These are phyloP conservation scores for Epizoanthus rinbou DNA, from an alignment of 92 coral and sea anemone genomes.

Conservation along the genomic window DNA sequence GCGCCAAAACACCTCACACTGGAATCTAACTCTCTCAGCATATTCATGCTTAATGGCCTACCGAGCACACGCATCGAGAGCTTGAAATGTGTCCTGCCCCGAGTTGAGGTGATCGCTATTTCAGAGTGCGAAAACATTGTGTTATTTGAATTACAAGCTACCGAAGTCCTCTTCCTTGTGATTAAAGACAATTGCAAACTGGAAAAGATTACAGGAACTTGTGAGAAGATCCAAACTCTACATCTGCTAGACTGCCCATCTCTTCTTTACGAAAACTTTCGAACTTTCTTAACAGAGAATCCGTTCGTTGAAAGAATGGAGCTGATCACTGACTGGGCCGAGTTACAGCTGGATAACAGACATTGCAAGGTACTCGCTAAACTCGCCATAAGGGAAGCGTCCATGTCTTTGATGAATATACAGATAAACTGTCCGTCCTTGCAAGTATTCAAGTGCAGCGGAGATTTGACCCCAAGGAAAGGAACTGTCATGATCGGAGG, in stretches of 20 bases:
- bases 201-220: constrained; percentile 47
- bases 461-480: constrained; percentile 61
- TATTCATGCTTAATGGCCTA: constrained; percentile 72
- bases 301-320: constrained; percentile 65
- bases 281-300: constrained; percentile 51
- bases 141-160: constrained; percentile 62
- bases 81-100: constrained; percentile 62
- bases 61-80: constrained; percentile 62
- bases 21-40: constrained; percentile 58
- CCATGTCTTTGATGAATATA: constrained; percentile 49
- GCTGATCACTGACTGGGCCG: constrained; percentile 60
- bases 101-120: constrained; percentile 68
- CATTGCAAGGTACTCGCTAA: constrained; percentile 60
- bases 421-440: constrained; percentile 72
- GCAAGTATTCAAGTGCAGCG: constrained; percentile 68
- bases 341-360: constrained; percentile 55
- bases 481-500: constrained; percentile 31
- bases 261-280: constrained; percentile 43
- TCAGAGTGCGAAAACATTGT: constrained; percentile 64
- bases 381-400: constrained; percentile 63
- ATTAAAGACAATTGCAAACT: constrained; percentile 61
- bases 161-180: constrained; percentile 53
- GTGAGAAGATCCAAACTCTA: constrained; percentile 59
- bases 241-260: constrained; percentile 68
- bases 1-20: constrained; percentile 47